Conservation (phyloP, 2,113 vertebrate genomes). For the Hydrochoerus hydrochaeris region DNA sequence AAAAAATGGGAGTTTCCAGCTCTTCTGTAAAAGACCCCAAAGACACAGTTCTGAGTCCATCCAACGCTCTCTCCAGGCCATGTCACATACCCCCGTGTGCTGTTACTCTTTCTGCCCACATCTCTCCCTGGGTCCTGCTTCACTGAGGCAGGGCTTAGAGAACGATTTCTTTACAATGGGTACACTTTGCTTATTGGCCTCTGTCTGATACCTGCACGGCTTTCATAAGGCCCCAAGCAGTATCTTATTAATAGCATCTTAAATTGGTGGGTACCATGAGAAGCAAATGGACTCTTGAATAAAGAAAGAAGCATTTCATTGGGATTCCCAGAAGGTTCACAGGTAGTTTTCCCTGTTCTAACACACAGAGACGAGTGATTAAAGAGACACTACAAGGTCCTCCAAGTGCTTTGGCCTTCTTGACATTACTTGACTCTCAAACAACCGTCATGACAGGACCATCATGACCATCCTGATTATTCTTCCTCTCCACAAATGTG, state of each 20-base stretch:
- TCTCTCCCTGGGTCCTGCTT: background rate
- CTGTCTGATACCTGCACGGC: background rate
- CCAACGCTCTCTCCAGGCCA: fast-evolving
- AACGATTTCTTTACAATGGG: background rate
- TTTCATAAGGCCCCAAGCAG: background rate
- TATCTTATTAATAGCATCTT: too few species aligned
- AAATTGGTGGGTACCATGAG: background rate
- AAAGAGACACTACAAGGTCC: background rate
- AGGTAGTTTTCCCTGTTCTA: background rate
- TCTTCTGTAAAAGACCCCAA: too few species aligned
- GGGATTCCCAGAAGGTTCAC: background rate
- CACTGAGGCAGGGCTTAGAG: background rate
- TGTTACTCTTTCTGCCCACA: background rate
- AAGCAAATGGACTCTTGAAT: background rate
- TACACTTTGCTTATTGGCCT: background rate
- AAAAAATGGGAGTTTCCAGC: background rate
- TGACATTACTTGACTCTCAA: background rate
- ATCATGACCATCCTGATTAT: fast-evolving
- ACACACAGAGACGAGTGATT: background rate
- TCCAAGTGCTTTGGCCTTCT: background rate
- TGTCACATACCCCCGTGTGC: too few species aligned
- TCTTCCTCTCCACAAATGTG: background rate
- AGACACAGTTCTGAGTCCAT: background rate
- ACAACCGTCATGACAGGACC: background rate
- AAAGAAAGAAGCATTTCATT: background rate